Evolutionary conservation across 2,113 vertebrate species (phyloP).

Genomic region (Orycteropus afer): DNA sequence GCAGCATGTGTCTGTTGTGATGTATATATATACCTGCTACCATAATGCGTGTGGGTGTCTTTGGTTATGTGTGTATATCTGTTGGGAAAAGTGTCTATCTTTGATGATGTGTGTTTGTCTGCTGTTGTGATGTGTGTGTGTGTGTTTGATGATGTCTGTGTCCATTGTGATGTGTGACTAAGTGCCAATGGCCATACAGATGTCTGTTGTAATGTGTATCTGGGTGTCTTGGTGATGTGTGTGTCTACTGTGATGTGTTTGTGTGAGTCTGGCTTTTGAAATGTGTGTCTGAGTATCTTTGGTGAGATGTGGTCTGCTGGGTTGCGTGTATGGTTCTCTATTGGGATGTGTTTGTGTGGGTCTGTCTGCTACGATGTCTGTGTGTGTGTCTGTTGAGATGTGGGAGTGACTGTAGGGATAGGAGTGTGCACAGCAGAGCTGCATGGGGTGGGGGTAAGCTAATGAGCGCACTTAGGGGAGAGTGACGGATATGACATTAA

Average conservation of each 20-base stretch:
- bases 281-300: background rate
- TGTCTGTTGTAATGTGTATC: background rate
- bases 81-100: too few relatives aligned
- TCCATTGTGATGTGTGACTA: too few relatives aligned
- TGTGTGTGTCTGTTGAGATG: background rate
- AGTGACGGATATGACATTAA: constrained; percentile 86
- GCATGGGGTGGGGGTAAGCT: constrained; percentile 70
- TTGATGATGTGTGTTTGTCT: too few relatives aligned
- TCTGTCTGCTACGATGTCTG: background rate
- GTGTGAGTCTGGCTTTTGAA: too few relatives aligned
- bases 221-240: background rate
- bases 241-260: background rate
- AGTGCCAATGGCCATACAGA: too few relatives aligned
- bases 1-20: too few relatives aligned
- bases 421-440: background rate
- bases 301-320: too few relatives aligned
- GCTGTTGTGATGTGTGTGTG: too few relatives aligned
- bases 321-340: background rate
- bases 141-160: too few relatives aligned
- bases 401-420: background rate
- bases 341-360: background rate
- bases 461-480: constrained; percentile 84
- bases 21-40: too few relatives aligned
- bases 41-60: too few relatives aligned
- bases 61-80: too few relatives aligned